Base-by-base conservation (phyloP, 1,140 invertebrate species). In the Drosophila persimilis region DNA sequence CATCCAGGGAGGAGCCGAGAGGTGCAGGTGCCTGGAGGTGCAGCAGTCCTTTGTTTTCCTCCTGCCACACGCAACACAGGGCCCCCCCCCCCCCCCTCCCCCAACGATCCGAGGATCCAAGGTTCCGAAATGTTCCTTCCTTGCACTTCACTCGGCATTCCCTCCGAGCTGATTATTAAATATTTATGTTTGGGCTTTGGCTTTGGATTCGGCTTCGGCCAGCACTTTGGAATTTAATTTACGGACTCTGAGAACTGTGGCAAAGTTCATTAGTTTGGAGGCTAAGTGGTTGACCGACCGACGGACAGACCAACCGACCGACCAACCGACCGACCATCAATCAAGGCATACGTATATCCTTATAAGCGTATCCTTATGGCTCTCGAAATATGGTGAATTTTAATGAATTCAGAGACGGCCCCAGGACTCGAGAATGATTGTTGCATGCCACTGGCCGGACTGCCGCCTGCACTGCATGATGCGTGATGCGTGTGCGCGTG, bases 341-440 rank as follows among this genome's bases (percentile, higher is more conserved):
- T 39, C 35, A 39, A 39, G 35, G 3, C 11, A 35, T 26, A 26
- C 24, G 4, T 5, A 26, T 26, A 26, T 26, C 24, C 24, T 26
- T 26, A 26, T 26, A 26, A 26, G 24, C 24, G 24, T 26, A 26
- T 72, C 35, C 11, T 13, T 24, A 52, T 45, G 54, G 1, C 3
- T 26, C 24, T 24, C 35, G 13, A 39, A 39, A 39, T 39, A 71
- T 85, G 73, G 46, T 72, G 71, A 77, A 77, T 78, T 86, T 81
- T 81, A 88, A 86, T 86, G 74, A 75, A 86, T 86, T 81, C 83
- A 78, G 77, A 81, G 77, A 81, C 59, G 73, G 47, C 55, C 58
- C 58, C 22, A 11, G 35, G 63, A 66, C 57, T 62, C 48, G 43
- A 48, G 5, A 39, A 13, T 55, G 45, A 69, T 46, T 70, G 66